Base-by-base conservation (phyloP, 2,113 vertebrate genomes). In the Triplophysa siluroides region DNA sequence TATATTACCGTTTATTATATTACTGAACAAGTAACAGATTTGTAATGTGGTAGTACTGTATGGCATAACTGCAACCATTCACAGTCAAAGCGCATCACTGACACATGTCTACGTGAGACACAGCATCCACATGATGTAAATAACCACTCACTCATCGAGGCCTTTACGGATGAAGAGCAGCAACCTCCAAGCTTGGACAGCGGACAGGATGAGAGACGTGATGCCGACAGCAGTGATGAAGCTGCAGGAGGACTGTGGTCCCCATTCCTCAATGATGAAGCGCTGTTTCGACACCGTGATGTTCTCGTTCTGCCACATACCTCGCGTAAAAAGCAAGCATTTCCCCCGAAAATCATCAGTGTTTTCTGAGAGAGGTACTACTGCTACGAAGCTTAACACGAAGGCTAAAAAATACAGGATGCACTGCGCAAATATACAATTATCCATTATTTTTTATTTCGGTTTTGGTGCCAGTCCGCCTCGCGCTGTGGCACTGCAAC, bases 251-350 rank as follows among this genome's bases (percentile, higher is more conserved):
- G 96, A 94, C 88, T 94, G 93, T 0, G 96, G 93, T 76, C 97
- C 97, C 97, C 97, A 98, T 89, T 98, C 96, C 88, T 98, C 96
- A 89, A 99, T 95, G 0, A 96, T 92, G 93, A 98, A 98, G 87
- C 96, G 95, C 91, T 95, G 94, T 88, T 94, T 92, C 76, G 94
- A 96, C 91, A 96, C 94, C 0, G 96, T 97, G 90, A 96, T 93
- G 94, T 98, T 98, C 92, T 96, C 96, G 71, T 95, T 96, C 80
- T 98, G 96, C 97, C 97, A 99, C 94, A 98, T 92, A 45, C 97
- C 97, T 74, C 95, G 94, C 1, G 97, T 94, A 92, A 98, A 98
- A 61, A 98, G 96, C 88, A 97, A 91, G 82, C 97, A 98, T 89
- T 94, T 95, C 68, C 97, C 96, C 2, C 93, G 93, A 89, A 97